These are phyloP conservation scores for Sebastiscus tertius DNA, from an alignment of 2,797 vertebrate genomes.

Conservation along the genomic window DNA sequence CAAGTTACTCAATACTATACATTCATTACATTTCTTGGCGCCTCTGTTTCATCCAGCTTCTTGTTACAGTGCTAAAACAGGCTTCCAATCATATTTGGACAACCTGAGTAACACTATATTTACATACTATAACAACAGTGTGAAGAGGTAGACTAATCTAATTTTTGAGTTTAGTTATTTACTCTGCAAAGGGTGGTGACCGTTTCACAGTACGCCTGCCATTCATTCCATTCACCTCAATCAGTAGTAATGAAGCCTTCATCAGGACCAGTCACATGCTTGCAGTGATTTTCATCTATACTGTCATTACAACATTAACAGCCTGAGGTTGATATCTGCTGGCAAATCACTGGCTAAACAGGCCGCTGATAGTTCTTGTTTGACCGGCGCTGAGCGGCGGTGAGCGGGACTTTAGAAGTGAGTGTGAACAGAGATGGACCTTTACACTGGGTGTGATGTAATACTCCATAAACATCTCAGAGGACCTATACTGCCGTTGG, in stretches of 20 bases:
- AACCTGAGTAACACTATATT: not conserved
- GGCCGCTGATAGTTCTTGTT: slow-evolving; percentile 5
- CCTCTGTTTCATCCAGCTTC: not conserved
- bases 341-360: not conserved
- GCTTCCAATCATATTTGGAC: not conserved
- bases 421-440: slow-evolving; percentile 21
- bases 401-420: slow-evolving; percentile 1
- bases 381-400: not conserved
- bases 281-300: slow-evolving; percentile 1
- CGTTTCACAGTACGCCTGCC: not conserved
- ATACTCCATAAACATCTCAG: slow-evolving; percentile 16
- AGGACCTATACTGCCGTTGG: not conserved
- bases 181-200: not conserved
- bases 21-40: not conserved
- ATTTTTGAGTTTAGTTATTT: not conserved
- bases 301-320: not conserved
- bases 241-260: slow-evolving; percentile 10
- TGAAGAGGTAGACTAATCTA: not conserved
- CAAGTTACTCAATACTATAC: not conserved
- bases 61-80: not conserved
- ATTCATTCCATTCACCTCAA: slow-evolving; percentile 11
- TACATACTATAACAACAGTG: not conserved
- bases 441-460: slow-evolving; percentile 28
- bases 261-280: slow-evolving; percentile 17
- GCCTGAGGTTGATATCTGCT: not conserved